Evolutionary conservation across 2,797 vertebrate species (phyloP).

Genomic region (Urocyon cinereoargenteus): DNA sequence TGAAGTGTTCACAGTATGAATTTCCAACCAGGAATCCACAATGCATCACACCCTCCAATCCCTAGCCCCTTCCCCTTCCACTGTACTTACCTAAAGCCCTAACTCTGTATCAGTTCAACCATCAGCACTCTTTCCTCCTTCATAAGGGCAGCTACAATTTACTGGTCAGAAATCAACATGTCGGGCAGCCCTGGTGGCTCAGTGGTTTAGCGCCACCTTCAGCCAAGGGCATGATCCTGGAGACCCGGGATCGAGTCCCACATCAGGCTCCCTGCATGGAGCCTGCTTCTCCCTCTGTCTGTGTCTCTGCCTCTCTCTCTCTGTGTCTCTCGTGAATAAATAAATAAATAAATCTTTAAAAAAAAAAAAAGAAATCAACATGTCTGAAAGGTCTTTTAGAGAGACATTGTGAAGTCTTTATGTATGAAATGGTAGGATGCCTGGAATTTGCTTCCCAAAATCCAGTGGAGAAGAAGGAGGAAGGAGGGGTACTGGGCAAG

Average conservation of each 20-base stretch:
- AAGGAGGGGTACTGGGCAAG: neutral
- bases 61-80: neutral
- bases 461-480: neutral
- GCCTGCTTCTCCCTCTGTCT: too few species aligned
- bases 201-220: too few species aligned
- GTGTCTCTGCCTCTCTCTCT: too few species aligned
- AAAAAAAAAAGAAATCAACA: neutral
- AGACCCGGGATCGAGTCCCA: too few species aligned
- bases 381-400: neutral
- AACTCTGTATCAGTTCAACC: neutral
- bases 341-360: too few species aligned
- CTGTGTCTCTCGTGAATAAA: too few species aligned
- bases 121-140: neutral
- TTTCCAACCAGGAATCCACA: neutral
- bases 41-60: neutral
- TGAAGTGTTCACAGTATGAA: neutral
- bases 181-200: neutral
- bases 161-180: neutral
- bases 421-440: neutral
- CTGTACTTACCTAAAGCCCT: neutral
- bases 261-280: too few species aligned
- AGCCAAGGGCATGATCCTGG: too few species aligned
- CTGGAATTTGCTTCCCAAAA: constrained; percentile 36
- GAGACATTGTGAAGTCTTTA: constrained; percentile 34
- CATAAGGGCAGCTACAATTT: neutral